Base-by-base conservation (phyloP, 2,113 vertebrate species). In the Perccottus glenii region DNA sequence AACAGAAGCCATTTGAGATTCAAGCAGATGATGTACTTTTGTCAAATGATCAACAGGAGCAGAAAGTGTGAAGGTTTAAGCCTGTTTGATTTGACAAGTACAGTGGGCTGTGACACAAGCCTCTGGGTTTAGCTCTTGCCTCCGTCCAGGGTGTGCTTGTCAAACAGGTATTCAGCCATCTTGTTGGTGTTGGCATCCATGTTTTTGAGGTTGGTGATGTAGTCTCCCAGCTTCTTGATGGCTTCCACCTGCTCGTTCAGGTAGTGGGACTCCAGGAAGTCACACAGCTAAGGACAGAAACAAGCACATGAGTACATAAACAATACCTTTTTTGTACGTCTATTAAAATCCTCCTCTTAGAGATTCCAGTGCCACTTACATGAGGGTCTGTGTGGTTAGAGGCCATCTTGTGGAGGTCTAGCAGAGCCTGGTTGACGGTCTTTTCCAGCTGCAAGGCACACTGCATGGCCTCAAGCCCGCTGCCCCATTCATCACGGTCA, bases 151-250 rank as follows among this genome's bases (percentile, higher is more conserved):
- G 96, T 93, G 77, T 97, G 96, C 94, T 99, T 99, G 92, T 99
- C 96, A 43, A 99, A 99, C 82, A 99, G 93, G 82, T 98, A 98
- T 81, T 99, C 96, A 0, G 96, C 96, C 95, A 98, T 92, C 88
- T 95, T 95, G 3, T 95, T 92, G 5, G 81, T 93, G 7, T 82
- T 52, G 49, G 88, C 63, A 0, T 83, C 92, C 87, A 95, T 92
- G 49, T 90, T 89, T 9, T 75, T 81, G 56, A 95, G 91, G 82
- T 93, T 94, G 82, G 89, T 82, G 82, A 93, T 78, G 46, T 93
- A 38, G 83, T 95, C 93, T 0, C 95, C 96, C 81, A 99, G 73
- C 86, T 97, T 93, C 88, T 99, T 99, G 84, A 99, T 99, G 80
- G 94, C 59, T 66, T 98, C 95, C 76, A 99, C 96, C 84, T 99